These are phyloP conservation scores for Gobionotothen gibberifrons DNA, from an alignment of 2,797 vertebrate genomes.

Conservation along the genomic window DNA sequence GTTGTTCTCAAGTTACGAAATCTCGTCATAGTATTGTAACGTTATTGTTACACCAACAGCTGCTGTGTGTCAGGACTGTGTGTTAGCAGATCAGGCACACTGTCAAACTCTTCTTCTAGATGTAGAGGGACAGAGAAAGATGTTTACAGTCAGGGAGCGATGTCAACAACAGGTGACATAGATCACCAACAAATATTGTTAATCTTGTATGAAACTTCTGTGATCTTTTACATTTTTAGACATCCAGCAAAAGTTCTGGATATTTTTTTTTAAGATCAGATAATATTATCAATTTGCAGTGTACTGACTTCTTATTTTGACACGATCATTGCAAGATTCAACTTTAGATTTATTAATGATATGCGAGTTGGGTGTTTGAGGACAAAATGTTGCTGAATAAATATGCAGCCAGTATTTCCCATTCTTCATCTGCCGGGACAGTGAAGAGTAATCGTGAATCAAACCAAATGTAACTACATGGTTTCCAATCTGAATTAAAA, in stretches of 20 bases:
- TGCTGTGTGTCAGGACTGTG: constrained; percentile 1
- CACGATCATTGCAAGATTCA: too few species aligned
- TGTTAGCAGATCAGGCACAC: constrained; percentile 44
- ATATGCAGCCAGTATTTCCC: not conserved
- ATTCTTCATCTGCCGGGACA: not conserved
- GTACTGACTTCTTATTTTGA: not conserved
- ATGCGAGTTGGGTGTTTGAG: not conserved
- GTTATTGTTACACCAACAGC: constrained; percentile 24
- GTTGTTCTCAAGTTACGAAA: constrained; percentile 35
- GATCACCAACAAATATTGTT: constrained; percentile 33
- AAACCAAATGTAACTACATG: not conserved
- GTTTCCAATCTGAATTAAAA: not conserved
- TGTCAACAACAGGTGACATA: constrained; percentile 13
- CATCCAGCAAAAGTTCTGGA: not conserved
- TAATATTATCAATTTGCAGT: not conserved
- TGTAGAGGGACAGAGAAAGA: constrained; percentile 4
- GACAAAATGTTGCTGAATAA: not conserved
- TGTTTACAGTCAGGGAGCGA: constrained; percentile 22
- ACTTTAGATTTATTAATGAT: not conserved
- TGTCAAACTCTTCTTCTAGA: constrained; percentile 49
- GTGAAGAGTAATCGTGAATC: not conserved
- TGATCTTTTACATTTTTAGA: not conserved
- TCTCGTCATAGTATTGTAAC: constrained; percentile 38
- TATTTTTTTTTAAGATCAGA: not conserved
- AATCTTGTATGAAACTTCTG: not conserved